Base-by-base conservation (phyloP, 2,797 vertebrate genomes). In the Lithobates pipiens region DNA sequence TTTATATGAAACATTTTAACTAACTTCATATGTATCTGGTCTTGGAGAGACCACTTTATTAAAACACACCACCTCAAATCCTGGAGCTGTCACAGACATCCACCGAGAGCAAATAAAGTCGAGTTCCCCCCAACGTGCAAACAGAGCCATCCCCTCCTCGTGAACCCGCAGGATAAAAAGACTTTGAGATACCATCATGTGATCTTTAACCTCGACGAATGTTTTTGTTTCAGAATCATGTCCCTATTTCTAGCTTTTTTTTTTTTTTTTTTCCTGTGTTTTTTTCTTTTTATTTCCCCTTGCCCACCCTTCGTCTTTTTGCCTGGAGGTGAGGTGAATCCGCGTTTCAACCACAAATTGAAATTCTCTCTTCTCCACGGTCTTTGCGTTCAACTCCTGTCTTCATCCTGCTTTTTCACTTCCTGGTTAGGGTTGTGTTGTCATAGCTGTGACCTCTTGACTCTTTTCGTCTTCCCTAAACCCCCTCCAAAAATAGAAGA, bases 101-200 rank as follows among this genome's bases (percentile, higher is more conserved):
- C 89, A 91, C 88, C 89, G 86, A 94, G 93, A 91, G 91, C 93
- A 94, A 96, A 95, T 93, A 95, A 92, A 88, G 89, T 69, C 77
- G 89, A 88, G 90, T 91, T 91, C 92, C 92, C 92, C 90, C 92
- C 91, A 89, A 91, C 88, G 85, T 89, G 91, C 91, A 93, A 90
- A 83, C 89, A 89, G 89, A 93, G 89, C 90, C 90, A 90, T 91
- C 89, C 89, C 91, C 92, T 92, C 89, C 89, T 32, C 89, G 88
- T 94, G 92, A 94, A 93, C 91, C 27, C 87, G 77, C 67, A 86
- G 92, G 92, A 94, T 93, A 91, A 94, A 94, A 93, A 92, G 89
- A 90, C 85, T 91, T 88, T 89, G 89, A 88, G 93, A 94, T 94
- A 94, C 91, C 92, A 93, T 94, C 92, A 90, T 89, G 88, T 91